A percentile compares a stretch with the other conserved stretches of the same genome.
Evolutionary conservation across 2,797 vertebrate genomes (phyloP).

Genomic region (Aselliscus stoliczkanus): DNA sequence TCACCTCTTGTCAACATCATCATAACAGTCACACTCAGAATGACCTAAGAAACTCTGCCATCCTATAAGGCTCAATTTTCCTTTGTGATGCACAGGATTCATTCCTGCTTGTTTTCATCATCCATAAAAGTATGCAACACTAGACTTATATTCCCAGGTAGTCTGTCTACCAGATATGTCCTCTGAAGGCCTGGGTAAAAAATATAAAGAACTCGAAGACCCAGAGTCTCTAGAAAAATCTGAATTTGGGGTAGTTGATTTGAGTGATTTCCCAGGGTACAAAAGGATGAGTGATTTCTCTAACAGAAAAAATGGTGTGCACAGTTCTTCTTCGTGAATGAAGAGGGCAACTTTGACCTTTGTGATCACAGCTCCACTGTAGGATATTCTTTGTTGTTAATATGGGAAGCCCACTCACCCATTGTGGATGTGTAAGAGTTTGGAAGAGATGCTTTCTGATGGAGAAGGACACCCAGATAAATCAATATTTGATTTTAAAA

Average conservation of each 20-base stretch:
- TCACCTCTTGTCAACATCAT: neutral
- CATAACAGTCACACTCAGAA: neutral
- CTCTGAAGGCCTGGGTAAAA: neutral
- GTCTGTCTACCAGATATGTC: neutral
- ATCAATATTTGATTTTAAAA: neutral
- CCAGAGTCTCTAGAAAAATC: neutral
- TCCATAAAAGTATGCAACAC: neutral
- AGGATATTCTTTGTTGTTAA: neutral
- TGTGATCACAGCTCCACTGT: neutral
- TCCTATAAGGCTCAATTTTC: neutral
- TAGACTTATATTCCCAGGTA: neutral
- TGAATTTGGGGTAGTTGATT: neutral
- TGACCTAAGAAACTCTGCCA: neutral
- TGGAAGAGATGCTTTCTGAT: neutral
- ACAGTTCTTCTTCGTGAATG: neutral
- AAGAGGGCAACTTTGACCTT: neutral
- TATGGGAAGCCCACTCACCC: neutral
- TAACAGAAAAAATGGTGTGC: neutral
- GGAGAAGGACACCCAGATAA: neutral
- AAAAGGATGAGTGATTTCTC: neutral
- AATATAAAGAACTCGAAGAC: neutral
- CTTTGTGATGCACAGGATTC: neutral
- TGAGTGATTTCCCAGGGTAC: neutral
- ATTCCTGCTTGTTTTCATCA: neutral
- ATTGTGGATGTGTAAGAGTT: neutral